Evolutionary conservation across 2,797 vertebrate genomes (phyloP).

Genomic region (Cichlasoma orientale): DNA sequence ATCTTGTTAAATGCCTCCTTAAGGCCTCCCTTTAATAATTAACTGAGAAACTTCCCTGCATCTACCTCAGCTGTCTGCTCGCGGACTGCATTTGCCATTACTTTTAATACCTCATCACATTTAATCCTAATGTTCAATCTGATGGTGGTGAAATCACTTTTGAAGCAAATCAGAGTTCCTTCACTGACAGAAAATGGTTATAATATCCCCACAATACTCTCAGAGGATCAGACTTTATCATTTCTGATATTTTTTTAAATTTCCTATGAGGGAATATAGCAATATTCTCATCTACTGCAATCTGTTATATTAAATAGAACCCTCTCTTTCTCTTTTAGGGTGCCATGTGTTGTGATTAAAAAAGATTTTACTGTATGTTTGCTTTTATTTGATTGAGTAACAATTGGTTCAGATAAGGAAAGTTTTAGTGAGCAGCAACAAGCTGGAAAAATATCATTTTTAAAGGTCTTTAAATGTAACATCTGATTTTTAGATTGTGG

Average conservation of each 20-base stretch:
- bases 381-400: neutral
- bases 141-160: conserved; percentile 4
- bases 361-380: neutral
- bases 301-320: conserved; percentile 1
- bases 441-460: neutral
- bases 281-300: neutral
- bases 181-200: neutral
- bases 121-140: conserved; percentile 31
- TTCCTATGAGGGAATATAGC: neutral
- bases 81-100: conserved; percentile 13
- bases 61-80: neutral
- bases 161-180: conserved; percentile 5
- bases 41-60: conserved; percentile 5
- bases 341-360: neutral
- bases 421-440: neutral
- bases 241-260: conserved; percentile 4
- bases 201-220: neutral
- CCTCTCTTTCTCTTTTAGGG: neutral
- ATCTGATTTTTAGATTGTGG: no score
- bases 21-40: conserved; percentile 40
- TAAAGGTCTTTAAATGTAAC: no score
- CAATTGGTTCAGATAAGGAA: neutral
- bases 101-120: conserved; percentile 44
- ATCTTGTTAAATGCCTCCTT: conserved; percentile 35
- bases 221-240: conserved; percentile 2